These are phyloP conservation scores for Archips xylosteana DNA, from an alignment of 2,888 invertebrate genomes.

Conservation along the genomic window DNA sequence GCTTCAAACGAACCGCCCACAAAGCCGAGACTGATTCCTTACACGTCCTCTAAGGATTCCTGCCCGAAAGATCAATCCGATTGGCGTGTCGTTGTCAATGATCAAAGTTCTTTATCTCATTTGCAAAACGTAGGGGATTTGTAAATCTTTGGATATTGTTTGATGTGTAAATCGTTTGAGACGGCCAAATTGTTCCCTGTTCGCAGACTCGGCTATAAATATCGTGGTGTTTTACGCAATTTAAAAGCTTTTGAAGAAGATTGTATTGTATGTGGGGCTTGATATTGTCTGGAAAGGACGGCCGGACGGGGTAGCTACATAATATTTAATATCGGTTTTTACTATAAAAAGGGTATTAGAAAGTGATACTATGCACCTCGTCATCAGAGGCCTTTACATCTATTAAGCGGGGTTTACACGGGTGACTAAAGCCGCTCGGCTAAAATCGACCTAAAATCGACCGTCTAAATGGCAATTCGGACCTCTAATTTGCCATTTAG, in stretches of 20 bases:
- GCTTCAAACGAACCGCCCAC: constrained; percentile 33
- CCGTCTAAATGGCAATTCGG: too few relatives aligned
- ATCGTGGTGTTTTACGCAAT: constrained; percentile 2
- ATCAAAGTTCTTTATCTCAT: constrained; percentile 47
- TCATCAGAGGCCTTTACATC: too few relatives aligned
- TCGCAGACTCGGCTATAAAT: not conserved
- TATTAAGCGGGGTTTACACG: too few relatives aligned
- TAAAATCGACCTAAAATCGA: too few relatives aligned
- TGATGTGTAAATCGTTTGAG: constrained; percentile 30
- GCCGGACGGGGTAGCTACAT: not conserved
- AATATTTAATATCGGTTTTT: not conserved
- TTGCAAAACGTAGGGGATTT: constrained; percentile 43
- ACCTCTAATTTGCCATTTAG: too few relatives aligned
- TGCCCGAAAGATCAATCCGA: constrained; percentile 46
- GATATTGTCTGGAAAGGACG: not conserved
- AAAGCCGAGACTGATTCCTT: constrained; percentile 25
- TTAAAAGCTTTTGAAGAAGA: constrained; percentile 3
- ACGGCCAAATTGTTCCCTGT: constrained; percentile 7
- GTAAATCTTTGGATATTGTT: constrained; percentile 25
- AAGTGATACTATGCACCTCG: too few relatives aligned
- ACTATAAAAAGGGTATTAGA: too few relatives aligned
- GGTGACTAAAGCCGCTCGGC: too few relatives aligned
- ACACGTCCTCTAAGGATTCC: constrained; percentile 39
- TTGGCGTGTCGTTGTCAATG: constrained; percentile 43
- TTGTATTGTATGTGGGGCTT: not conserved